These are phyloP conservation scores for Nysson spinosus DNA, from an alignment of 2,888 invertebrate genomes.

Conservation along the genomic window DNA sequence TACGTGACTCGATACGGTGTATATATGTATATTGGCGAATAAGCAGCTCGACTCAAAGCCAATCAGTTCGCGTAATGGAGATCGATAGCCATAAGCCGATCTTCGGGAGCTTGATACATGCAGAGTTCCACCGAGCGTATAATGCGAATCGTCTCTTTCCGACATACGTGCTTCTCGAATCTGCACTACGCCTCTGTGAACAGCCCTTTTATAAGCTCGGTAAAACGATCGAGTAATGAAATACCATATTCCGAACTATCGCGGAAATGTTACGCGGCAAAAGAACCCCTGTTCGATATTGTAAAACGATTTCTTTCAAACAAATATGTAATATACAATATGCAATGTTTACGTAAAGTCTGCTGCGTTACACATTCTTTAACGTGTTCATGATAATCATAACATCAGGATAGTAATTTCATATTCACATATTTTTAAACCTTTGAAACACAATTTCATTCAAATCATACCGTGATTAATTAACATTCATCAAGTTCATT, in stretches of 20 bases:
- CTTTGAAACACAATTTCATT: too few species aligned
- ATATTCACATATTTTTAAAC: too few species aligned
- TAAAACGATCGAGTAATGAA: conserved; percentile 32
- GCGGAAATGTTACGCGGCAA: conserved; percentile 2
- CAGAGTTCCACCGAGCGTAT: conserved; percentile 29
- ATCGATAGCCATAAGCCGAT: conserved; percentile 69
- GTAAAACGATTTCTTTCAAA: too few species aligned
- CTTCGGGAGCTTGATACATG: conserved; percentile 51
- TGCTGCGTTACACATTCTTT: too few species aligned
- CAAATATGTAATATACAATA: too few species aligned
- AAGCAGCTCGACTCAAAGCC: conserved; percentile 62
- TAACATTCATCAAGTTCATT: too few species aligned
- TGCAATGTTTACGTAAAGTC: too few species aligned
- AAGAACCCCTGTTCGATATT: too few species aligned
- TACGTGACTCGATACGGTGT: conserved; percentile 15
- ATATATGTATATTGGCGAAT: conserved; percentile 40
- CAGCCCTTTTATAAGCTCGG: neutral
- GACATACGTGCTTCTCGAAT: conserved; percentile 22
- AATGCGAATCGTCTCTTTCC: conserved; percentile 23
- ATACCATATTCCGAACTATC: conserved; percentile 12
- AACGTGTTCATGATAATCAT: too few species aligned
- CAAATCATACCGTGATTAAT: too few species aligned
- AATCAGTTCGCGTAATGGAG: conserved; percentile 70
- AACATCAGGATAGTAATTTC: too few species aligned
- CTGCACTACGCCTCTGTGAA: neutral